Percentiles rank a stretch among this genome's conserved stretches.
phyloP scores from a whole-genome alignment of 1,140 invertebrate genomes.

The Reticulitermes speratus region DNA sequence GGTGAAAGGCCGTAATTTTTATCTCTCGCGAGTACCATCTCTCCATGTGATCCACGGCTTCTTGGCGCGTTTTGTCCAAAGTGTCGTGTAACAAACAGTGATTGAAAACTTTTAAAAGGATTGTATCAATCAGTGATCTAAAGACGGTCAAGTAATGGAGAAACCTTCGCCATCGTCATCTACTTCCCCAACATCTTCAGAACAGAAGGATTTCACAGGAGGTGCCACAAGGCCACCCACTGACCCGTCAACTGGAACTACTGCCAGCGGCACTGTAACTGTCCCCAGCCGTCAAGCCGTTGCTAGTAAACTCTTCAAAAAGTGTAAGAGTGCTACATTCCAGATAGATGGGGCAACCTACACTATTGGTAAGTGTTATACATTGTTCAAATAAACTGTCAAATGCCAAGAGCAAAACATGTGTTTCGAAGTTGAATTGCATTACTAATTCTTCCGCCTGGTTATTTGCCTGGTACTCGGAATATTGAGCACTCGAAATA shows the following conservation, averaged over 20 bases:
- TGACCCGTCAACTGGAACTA: not conserved
- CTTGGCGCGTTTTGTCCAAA: not conserved
- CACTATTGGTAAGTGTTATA: slow-evolving; percentile 66
- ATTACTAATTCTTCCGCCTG: too few relatives aligned
- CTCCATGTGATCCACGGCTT: not conserved
- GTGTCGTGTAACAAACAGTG: not conserved
- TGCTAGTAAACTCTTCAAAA: slow-evolving; percentile 62
- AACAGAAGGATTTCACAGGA: not conserved
- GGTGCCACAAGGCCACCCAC: not conserved
- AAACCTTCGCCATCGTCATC: not conserved
- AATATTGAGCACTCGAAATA: too few relatives aligned
- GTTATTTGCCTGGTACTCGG: too few relatives aligned
- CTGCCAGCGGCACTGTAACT: not conserved
- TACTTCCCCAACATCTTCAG: not conserved
- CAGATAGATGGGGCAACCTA: slow-evolving; percentile 75
- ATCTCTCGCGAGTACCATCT: not conserved
- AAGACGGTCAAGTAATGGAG: not conserved
- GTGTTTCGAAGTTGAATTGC: too few relatives aligned
- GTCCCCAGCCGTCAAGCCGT: slow-evolving; percentile 4
- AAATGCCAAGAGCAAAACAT: not conserved
- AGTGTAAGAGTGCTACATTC: slow-evolving; percentile 76
- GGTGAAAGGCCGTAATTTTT: too few relatives aligned
- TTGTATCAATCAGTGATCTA: not conserved
- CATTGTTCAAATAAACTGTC: slow-evolving; percentile 27
- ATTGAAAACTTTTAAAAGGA: not conserved